Conservation (phyloP, 1,140 invertebrate genomes). For the Zaprionus inermis region DNA sequence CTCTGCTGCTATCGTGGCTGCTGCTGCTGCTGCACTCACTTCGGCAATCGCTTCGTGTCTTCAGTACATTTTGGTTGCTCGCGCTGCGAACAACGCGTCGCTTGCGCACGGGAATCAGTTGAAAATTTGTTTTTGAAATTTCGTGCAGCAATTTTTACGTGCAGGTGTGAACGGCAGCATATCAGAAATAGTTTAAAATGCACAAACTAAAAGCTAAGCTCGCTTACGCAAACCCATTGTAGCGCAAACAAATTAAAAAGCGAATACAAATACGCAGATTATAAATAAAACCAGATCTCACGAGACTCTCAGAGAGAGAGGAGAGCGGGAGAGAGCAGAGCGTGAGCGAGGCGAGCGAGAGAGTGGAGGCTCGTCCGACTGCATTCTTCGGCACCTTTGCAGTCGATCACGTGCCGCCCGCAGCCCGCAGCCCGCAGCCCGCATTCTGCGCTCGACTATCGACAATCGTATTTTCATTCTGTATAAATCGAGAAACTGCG, state of each 20-base stretch:
- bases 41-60: slow-evolving; percentile 19
- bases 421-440: background rate
- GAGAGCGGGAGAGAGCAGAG: no score
- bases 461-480: background rate
- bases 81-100: slow-evolving; percentile 64
- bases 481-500: background rate
- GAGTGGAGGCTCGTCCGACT: background rate
- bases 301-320: background rate
- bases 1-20: background rate
- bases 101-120: slow-evolving; percentile 4
- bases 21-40: slow-evolving; percentile 23
- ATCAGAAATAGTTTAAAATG: no score
- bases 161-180: slow-evolving; percentile 29
- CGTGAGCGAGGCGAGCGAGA: background rate
- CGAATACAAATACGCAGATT: background rate
- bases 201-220: background rate
- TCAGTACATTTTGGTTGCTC: slow-evolving; percentile 71
- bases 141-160: slow-evolving; percentile 19
- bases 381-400: background rate
- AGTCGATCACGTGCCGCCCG: background rate
- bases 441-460: background rate
- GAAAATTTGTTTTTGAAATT: slow-evolving; percentile 37
- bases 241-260: background rate
- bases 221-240: background rate
- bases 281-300: slow-evolving; percentile 4